Base-by-base conservation (phyloP, 2,113 vertebrate genomes). In the Callochromis pleurospilus region DNA sequence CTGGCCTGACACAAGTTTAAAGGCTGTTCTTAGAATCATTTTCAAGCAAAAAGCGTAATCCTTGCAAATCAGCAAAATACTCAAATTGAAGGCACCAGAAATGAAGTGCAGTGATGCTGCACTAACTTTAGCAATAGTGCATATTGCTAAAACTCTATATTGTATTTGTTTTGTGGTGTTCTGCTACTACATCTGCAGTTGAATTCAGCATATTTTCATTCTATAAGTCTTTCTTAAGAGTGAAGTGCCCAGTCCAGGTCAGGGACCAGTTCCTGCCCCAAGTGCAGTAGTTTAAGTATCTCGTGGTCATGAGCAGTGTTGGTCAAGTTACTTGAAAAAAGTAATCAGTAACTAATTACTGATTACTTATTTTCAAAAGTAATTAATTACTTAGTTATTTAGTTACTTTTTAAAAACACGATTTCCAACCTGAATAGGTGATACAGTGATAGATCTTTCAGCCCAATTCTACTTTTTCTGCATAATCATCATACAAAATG, bases 391-490 rank as follows among this genome's bases (percentile, higher is more conserved):
- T 33, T 33, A 33, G 6, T 31, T 31, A 31, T 5, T 31, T 31
- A 31, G 6, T 33, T 33, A 33, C 33, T 33, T 7, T 33, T 33
- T 33, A 33, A 33, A 33, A 33, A 33, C 33, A 33, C 0, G 33
- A 33, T 33, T 3, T 33, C 0, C 33, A 33, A 0, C 31, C 31
- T 33, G 31, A 33, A 33, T 33, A 33, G 31, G 31, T 33, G 31
- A 33, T 33, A 33, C 1, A 31, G 29, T 31, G 29, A 33, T 33
- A 7, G 31, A 33, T 33, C 31, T 33, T 33, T 33, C 31, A 33
- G 31, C 31, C 31, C 31, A 33, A 33, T 33, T 33, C 31, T 33
- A 33, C 31, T 33, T 33, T 33, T 33, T 33, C 31, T 33, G 3
- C 31, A 33, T 33, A 33, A 33, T 33, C 31, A 33, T 31, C 31